Evolutionary conservation across 2,113 vertebrate genomes (phyloP).

Genomic region (Pterocles gutturalis): DNA sequence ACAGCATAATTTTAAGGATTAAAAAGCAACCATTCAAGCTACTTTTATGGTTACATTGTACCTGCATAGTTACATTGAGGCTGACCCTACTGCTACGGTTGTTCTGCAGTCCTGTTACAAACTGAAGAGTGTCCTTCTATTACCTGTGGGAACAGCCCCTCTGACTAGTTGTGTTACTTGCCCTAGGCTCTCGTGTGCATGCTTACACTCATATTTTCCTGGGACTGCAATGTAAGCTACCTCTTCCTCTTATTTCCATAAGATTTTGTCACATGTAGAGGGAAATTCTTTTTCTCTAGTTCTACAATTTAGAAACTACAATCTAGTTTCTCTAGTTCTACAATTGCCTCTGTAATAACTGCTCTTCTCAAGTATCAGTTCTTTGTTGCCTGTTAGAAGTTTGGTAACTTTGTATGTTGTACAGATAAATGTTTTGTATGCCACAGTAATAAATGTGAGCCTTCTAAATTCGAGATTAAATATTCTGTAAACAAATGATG

Average conservation of each 20-base stretch:
- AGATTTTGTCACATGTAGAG: neutral
- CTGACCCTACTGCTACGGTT: neutral
- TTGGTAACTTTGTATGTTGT: neutral
- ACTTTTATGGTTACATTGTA: neutral
- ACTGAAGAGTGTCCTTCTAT: neutral
- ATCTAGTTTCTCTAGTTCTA: no score
- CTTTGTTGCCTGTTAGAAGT: neutral
- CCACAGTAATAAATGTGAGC: neutral
- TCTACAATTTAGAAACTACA: neutral
- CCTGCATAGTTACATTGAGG: neutral
- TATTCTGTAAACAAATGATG: neutral
- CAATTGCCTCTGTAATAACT: neutral
- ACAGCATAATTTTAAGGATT: neutral
- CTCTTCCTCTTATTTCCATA: neutral
- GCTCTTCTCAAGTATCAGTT: neutral
- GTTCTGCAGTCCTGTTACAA: neutral
- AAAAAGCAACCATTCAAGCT: neutral
- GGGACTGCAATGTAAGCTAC: neutral
- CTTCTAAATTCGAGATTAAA: neutral
- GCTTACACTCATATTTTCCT: neutral
- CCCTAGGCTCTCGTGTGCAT: accelerated
- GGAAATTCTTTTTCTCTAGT: neutral
- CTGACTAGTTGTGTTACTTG: neutral
- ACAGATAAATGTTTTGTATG: neutral
- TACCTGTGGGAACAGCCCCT: neutral